These are phyloP conservation scores for Anisognathus igniventris DNA, from an alignment of 2,797 vertebrate species.

Conservation along the genomic window DNA sequence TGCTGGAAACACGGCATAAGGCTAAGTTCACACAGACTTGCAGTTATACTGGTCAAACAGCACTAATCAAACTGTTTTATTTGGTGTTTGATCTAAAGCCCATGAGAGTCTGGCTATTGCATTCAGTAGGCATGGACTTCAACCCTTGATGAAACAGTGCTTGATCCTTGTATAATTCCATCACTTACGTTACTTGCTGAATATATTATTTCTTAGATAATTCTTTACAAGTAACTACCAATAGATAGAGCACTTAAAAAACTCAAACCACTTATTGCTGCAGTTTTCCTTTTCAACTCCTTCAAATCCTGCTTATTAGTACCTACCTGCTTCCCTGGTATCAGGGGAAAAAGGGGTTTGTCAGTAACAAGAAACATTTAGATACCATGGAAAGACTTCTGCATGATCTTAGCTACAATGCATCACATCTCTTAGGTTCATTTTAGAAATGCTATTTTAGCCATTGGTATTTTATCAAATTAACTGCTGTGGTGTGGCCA, in stretches of 20 bases:
- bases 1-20: not conserved
- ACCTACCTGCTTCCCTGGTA: not conserved
- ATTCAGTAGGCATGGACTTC: not conserved
- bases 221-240: not conserved
- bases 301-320: not conserved
- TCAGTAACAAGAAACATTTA: not conserved
- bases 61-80: not conserved
- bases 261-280: not conserved
- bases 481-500: not conserved
- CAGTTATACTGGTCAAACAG: not conserved
- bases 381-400: not conserved
- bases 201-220: not conserved
- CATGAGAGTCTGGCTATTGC: not conserved
- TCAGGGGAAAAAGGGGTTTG: not conserved
- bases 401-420: not conserved
- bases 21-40: not conserved
- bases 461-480: not conserved
- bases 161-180: not conserved
- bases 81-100: conserved; percentile 27
- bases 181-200: not conserved
- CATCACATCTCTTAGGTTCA: not conserved
- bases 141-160: not conserved
- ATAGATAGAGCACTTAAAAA: not conserved
- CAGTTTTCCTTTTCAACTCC: not conserved
- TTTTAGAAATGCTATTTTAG: not conserved